These are phyloP conservation scores for Corythornis cristatus DNA, from an alignment of 2,113 vertebrate species.

Conservation along the genomic window DNA sequence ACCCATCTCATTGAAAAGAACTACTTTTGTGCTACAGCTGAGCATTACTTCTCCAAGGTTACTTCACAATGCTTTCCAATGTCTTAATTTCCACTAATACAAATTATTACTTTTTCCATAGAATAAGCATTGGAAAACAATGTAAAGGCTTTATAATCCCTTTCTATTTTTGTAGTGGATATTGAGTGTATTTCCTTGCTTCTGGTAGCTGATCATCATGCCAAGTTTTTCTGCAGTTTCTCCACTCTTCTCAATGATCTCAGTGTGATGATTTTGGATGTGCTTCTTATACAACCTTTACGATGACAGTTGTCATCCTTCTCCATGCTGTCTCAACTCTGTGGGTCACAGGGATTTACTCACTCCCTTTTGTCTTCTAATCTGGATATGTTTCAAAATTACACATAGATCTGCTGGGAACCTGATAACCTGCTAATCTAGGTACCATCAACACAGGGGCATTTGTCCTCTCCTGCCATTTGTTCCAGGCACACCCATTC, in stretches of 20 bases:
- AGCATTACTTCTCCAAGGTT: neutral
- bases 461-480: neutral
- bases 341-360: neutral
- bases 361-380: neutral
- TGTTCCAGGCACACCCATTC: neutral
- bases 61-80: neutral
- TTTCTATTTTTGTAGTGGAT: neutral
- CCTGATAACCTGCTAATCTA: neutral
- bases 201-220: neutral
- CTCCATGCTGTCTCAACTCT: neutral
- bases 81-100: neutral
- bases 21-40: neutral
- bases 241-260: neutral
- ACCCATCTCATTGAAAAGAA: neutral
- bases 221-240: neutral
- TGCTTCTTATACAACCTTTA: neutral
- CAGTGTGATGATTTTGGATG: neutral
- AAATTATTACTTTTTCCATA: conserved; percentile 1
- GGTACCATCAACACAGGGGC: neutral
- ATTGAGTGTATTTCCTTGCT: neutral
- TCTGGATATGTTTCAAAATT: neutral
- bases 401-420: neutral
- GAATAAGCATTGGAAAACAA: neutral
- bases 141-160: neutral
- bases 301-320: neutral